Evolutionary conservation across 2,888 invertebrate species (phyloP).

Genomic region (Nymphalis urticae): DNA sequence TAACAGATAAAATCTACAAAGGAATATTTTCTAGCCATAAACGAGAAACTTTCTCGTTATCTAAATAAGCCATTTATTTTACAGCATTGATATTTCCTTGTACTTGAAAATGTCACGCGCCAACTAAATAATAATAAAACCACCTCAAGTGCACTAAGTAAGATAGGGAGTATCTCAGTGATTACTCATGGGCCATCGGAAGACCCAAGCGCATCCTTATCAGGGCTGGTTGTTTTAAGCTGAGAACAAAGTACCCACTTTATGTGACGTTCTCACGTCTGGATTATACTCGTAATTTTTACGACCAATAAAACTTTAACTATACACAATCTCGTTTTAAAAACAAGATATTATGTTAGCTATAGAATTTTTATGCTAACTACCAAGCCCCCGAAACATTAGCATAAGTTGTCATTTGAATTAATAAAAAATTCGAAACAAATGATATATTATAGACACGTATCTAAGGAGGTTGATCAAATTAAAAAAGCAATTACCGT

Average conservation of each 20-base stretch:
- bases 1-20: too few relatives aligned
- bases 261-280: constrained; percentile 41
- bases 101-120: constrained; percentile 25
- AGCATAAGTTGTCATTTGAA: neutral
- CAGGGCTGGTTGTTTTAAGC: constrained; percentile 47
- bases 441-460: neutral
- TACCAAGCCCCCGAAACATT: constrained; percentile 8
- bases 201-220: constrained; percentile 61
- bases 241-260: constrained; percentile 40
- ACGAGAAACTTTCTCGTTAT: constrained; percentile 8
- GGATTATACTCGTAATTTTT: constrained; percentile 50
- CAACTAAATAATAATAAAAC: constrained; percentile 53
- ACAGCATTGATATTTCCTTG: constrained; percentile 24
- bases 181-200: constrained; percentile 65
- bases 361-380: constrained; percentile 23
- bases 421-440: neutral
- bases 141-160: constrained; percentile 52
- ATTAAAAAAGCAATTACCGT: constrained; percentile 48
- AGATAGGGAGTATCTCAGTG: constrained; percentile 66
- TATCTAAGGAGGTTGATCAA: neutral
- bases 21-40: too few relatives aligned
- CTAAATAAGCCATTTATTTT: constrained; percentile 29
- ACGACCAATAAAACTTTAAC: constrained; percentile 32
- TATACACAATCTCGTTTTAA: constrained; percentile 31
- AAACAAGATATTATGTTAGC: constrained; percentile 44